These are phyloP conservation scores for Latrodectus hesperus DNA, from an alignment of 2,888 invertebrate species.

Conservation along the genomic window DNA sequence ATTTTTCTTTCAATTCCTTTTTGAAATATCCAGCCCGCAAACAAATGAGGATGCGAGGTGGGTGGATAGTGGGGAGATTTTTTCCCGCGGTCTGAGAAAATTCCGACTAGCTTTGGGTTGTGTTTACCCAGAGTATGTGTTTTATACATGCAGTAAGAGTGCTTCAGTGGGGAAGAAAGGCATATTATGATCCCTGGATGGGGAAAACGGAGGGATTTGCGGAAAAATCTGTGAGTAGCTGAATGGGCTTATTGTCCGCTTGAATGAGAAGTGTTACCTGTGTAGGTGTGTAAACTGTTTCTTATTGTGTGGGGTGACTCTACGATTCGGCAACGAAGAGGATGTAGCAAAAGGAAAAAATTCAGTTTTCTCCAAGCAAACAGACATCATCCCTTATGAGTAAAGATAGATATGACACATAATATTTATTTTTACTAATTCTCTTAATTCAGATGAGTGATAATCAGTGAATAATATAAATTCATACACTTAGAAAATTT, in stretches of 20 bases:
- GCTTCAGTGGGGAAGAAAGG: neutral
- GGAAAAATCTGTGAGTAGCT: conserved; percentile 1
- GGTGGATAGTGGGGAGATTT: conserved; percentile 12
- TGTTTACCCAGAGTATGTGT: conserved; percentile 9
- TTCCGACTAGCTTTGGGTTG: neutral
- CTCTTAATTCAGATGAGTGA: too few relatives aligned
- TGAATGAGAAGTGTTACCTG: neutral
- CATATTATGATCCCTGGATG: neutral
- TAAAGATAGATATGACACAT: too few relatives aligned
- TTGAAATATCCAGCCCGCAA: conserved; percentile 19
- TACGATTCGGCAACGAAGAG: too few relatives aligned
- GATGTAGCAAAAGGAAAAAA: too few relatives aligned
- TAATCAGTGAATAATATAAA: too few relatives aligned
- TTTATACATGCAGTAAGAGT: neutral
- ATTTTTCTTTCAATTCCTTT: conserved; percentile 45
- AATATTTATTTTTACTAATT: too few relatives aligned
- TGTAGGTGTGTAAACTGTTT: neutral
- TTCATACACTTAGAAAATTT: too few relatives aligned
- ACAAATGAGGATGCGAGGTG: conserved; percentile 32
- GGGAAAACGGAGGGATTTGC: neutral
- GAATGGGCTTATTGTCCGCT: conserved; percentile 5
- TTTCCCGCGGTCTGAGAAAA: conserved; percentile 17
- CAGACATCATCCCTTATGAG: too few relatives aligned
- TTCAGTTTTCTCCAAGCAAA: too few relatives aligned
- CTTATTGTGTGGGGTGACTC: too few relatives aligned